A percentile compares a stretch with the other conserved stretches of the same genome.
These are phyloP conservation scores for Phaenicophaeus curvirostris DNA, from an alignment of 2,797 vertebrate genomes.

Conservation along the genomic window DNA sequence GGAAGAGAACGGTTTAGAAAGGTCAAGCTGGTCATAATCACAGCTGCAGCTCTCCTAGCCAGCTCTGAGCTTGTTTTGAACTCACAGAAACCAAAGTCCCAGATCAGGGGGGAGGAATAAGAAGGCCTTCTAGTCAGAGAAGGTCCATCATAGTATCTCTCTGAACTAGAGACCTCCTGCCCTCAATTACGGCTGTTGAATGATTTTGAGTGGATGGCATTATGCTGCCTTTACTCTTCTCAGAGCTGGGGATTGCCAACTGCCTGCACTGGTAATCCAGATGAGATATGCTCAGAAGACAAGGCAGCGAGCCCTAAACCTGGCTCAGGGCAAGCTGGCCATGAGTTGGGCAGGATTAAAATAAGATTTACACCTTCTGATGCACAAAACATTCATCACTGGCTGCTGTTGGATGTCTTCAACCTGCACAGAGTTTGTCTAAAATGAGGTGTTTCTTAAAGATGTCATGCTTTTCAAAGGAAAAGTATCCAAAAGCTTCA, in stretches of 20 bases:
- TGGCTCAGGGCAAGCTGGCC: neutral
- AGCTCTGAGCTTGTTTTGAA: neutral
- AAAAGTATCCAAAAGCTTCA: neutral
- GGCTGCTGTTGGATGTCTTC: conserved; percentile 11
- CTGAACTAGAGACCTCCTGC: neutral
- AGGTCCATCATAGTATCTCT: neutral
- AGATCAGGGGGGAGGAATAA: neutral
- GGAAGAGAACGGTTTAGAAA: neutral
- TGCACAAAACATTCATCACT: neutral
- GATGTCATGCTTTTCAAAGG: conserved; percentile 8
- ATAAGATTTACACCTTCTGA: conserved; percentile 30
- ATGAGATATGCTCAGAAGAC: neutral
- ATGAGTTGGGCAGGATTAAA: conserved; percentile 9
- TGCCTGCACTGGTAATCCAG: rapidly evolving
- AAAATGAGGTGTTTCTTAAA: conserved; percentile 9
- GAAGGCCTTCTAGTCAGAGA: neutral
- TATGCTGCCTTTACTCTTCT: neutral
- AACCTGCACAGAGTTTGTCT: neutral
- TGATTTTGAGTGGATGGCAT: neutral
- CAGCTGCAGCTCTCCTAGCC: neutral
- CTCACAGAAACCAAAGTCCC: neutral
- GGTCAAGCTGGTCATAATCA: neutral
- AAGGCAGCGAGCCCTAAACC: neutral
- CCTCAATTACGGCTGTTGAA: neutral
- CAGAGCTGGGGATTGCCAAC: neutral